Percentiles rank a stretch among this genome's conserved stretches.
Conservation (phyloP, 1,140 invertebrate genomes). For the Tetraneura akinire region DNA sequence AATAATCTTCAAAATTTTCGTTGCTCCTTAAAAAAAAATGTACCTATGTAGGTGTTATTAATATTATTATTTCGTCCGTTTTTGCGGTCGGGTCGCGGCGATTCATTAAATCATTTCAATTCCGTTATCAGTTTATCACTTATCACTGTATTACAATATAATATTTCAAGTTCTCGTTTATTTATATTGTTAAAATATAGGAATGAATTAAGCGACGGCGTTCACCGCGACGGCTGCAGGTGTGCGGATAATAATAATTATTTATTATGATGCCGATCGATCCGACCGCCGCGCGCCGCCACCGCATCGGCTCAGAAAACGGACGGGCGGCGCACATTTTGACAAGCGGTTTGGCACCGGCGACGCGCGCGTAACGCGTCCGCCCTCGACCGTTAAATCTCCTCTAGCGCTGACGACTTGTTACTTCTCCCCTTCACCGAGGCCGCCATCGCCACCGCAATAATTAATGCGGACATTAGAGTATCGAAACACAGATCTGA, state of each 20-base stretch:
- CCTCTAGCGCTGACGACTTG: constrained; percentile 24
- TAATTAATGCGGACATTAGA: constrained; percentile 23
- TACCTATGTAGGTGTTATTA: too few species aligned
- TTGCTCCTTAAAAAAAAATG: too few species aligned
- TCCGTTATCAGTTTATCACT: too few species aligned
- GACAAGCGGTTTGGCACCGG: constrained; percentile 16
- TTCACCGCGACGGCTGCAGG: background rate
- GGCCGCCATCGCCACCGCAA: background rate
- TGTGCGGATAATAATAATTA: background rate
- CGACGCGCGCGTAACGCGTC: background rate
- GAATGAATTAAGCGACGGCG: background rate
- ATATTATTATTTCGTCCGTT: too few species aligned
- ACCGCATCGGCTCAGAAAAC: background rate
- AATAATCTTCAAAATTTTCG: too few species aligned
- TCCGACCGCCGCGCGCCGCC: background rate
- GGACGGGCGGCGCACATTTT: background rate
- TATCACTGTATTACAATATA: too few species aligned
- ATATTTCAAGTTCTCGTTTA: too few species aligned
- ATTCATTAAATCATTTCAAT: too few species aligned
- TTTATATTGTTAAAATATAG: background rate
- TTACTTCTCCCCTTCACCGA: background rate
- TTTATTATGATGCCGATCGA: constrained; percentile 11
- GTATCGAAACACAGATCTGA: too few species aligned
- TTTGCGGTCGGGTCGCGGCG: too few species aligned
- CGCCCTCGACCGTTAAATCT: background rate